Evolutionary conservation across 2,888 invertebrate species (phyloP).

Genomic region (Euplexia lucipara): DNA sequence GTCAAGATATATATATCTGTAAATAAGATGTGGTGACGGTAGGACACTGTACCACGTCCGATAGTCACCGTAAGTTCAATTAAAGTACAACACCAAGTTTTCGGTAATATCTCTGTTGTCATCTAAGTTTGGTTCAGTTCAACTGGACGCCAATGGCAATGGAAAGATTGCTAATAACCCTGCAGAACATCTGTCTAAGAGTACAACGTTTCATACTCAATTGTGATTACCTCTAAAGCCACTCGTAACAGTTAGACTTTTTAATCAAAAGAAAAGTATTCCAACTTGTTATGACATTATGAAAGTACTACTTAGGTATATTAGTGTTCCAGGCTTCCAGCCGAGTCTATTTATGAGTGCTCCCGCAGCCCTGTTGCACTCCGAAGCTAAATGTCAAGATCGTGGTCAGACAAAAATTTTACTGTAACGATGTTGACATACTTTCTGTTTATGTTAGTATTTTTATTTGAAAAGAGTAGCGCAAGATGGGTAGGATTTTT

Average conservation of each 20-base stretch:
- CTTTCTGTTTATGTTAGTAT: conserved; percentile 13
- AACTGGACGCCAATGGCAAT: too few species aligned
- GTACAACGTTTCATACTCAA: background rate
- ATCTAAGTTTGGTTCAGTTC: too few species aligned
- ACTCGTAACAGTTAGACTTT: conserved; percentile 11
- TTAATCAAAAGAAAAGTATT: conserved; percentile 23
- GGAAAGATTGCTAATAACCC: too few species aligned
- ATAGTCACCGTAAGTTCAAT: too few species aligned
- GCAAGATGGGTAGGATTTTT: too few species aligned
- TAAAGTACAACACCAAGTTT: too few species aligned
- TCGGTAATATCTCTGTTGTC: too few species aligned
- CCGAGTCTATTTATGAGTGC: conserved; percentile 27
- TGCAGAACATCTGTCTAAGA: background rate
- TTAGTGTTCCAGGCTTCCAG: conserved; percentile 1
- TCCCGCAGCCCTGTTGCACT: conserved; percentile 24
- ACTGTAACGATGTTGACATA: background rate
- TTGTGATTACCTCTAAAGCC: background rate
- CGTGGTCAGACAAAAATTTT: conserved; percentile 31
- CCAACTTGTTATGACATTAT: conserved; percentile 17
- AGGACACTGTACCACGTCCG: too few species aligned
- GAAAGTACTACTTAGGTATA: conserved; percentile 17
- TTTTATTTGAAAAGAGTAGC: background rate
- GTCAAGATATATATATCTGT: too few species aligned
- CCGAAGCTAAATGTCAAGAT: conserved; percentile 47
- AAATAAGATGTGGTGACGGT: too few species aligned